Conservation (phyloP, 2,113 vertebrate species). For the Sorex araneus region DNA sequence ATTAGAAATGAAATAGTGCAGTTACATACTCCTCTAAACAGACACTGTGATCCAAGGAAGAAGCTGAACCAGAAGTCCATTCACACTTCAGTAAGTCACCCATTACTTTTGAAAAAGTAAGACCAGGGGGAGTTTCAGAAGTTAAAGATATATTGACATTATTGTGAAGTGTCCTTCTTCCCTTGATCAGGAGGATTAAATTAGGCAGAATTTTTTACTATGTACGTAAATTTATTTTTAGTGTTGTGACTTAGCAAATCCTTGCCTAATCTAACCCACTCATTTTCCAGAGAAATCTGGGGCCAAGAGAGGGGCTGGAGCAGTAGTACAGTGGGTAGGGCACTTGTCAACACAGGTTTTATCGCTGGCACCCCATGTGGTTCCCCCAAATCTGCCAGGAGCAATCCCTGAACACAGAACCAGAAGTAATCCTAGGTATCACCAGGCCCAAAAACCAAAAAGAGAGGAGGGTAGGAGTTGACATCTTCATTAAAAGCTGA, state of each 20-base stretch:
- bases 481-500: neutral
- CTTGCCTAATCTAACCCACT: neutral
- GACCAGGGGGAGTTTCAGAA: neutral
- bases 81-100: no score
- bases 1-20: neutral
- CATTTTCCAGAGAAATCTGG: conserved; percentile 12
- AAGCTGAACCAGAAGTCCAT: neutral
- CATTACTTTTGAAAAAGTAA: neutral
- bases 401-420: no score
- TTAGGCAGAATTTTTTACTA: neutral
- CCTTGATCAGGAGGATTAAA: neutral
- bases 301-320: neutral
- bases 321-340: no score
- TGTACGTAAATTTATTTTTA: conserved; percentile 17
- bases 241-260: neutral
- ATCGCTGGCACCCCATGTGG: no score
- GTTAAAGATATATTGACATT: neutral
- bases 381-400: no score
- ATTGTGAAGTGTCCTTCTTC: neutral
- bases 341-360: no score
- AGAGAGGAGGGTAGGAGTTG: no score
- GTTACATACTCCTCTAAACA: neutral
- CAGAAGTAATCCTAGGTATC: no score
- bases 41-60: neutral
- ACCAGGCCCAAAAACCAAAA: no score